phyloP scores from a whole-genome alignment of 2,113 vertebrate species.

The Muscicapa adusta region DNA sequence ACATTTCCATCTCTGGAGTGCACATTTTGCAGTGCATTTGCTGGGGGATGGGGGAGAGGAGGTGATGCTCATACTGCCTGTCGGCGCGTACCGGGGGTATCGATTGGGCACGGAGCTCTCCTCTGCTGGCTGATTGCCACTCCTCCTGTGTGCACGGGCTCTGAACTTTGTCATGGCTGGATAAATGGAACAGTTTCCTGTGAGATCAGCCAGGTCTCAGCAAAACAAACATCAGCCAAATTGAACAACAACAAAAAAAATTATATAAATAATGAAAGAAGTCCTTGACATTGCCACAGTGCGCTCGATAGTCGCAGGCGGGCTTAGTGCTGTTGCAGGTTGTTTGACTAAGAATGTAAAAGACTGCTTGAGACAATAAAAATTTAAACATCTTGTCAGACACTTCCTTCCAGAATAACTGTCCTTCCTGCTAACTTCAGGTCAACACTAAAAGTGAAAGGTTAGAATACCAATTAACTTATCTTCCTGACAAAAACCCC shows the following conservation, averaged over 20 bases:
- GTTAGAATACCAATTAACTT: conserved; percentile 28
- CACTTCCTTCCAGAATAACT: not conserved
- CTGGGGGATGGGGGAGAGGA: not conserved
- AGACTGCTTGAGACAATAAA: not conserved
- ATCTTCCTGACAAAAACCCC: not conserved
- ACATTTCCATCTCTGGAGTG: conserved; percentile 59
- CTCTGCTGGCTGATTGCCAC: conserved; percentile 12
- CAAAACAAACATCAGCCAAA: conserved; percentile 15
- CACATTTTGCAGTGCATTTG: conserved; percentile 30
- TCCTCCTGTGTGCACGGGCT: not conserved
- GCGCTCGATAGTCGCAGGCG: not conserved
- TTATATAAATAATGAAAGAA: conserved; percentile 5
- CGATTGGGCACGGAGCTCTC: not conserved
- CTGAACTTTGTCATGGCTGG: not conserved
- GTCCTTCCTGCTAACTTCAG: not conserved
- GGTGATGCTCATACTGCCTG: conserved; percentile 22
- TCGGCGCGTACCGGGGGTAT: not conserved
- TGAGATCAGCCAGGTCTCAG: not conserved
- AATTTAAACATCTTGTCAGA: not conserved
- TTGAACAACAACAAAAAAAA: not conserved
- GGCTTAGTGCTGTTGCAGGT: not conserved
- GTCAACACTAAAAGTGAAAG: conserved; percentile 18
- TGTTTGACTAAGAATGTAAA: not conserved
- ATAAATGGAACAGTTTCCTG: conserved; percentile 17
- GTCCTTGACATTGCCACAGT: not conserved